Base-by-base conservation (phyloP, 2,113 vertebrate species). In the Sinocyclocheilus maitianheensis region DNA sequence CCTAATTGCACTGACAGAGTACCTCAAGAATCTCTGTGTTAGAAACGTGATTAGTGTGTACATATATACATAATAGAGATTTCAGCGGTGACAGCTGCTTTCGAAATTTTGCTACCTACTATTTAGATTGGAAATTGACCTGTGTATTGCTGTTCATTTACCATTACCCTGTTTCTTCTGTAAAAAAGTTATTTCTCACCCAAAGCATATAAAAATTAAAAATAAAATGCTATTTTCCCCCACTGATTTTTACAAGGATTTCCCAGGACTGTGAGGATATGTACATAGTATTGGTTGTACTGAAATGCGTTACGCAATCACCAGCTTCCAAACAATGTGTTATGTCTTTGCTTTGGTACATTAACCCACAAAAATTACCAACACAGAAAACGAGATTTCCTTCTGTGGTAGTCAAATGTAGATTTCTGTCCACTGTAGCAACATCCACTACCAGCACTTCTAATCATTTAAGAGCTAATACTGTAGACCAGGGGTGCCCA, bases 51-150 rank as follows among this genome's bases (percentile, higher is more conserved):
- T n/a, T n/a, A n/a, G n/a, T n/a, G n/a, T 81, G 16, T 63, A 81
- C 60, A 65, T 62, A 78, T 62, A 60, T 80, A 80, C 55, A 80
- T 13, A 62, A 82, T 37, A 82, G n/a, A 81, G 6, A 46, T 48
- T 24, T 55, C 24, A 79, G 40, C 20, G 43, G 6, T 46, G 46
- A 40, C 72, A 46, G 22, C n/a, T 74, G 43, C 22, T 26, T 11
- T 76, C 0, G 0, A 53, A 51, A 77, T 55, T 7, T 60, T 80
- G 78, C 77, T 55, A n/a, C 51, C 34, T 80, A 43, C 30, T 60
- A 60, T 8, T 22, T 60, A 60, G 18, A 60, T 22, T 60, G 58
- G 1, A 60, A 60, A 60, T 43, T 43, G 16, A 53, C 53, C 14
- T 20, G 13, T 40, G 30, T 78, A 55, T 62, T 79, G 53, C 30